These are phyloP conservation scores for Pomatostomus ruficeps DNA, from an alignment of 2,113 vertebrate genomes.

Conservation along the genomic window DNA sequence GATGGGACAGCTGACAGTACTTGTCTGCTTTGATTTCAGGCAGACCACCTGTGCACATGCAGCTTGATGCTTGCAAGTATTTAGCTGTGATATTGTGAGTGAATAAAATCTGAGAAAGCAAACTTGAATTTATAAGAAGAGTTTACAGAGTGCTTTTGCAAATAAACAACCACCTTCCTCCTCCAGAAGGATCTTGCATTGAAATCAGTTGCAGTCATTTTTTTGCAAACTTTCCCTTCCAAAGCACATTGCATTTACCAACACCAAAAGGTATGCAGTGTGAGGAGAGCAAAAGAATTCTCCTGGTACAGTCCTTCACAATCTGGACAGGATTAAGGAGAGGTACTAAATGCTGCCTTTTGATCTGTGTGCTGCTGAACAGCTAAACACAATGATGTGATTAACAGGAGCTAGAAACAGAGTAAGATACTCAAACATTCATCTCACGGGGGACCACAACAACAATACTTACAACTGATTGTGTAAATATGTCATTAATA, in stretches of 20 bases:
- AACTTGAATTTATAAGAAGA: not conserved
- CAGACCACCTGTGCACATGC: not conserved
- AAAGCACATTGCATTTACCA: not conserved
- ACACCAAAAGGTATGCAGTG: not conserved
- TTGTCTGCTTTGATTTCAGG: not conserved
- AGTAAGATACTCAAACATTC: accelerated
- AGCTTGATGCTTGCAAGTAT: not conserved
- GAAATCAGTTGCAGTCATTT: not conserved
- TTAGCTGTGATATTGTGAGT: not conserved
- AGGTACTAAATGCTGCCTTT: not conserved
- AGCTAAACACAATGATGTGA: not conserved
- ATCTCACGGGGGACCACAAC: not conserved
- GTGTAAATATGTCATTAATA: not conserved
- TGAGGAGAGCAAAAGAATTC: not conserved
- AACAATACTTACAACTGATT: not conserved
- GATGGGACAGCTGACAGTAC: not conserved
- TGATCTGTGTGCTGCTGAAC: not conserved
- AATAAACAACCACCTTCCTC: not conserved
- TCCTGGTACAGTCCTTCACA: not conserved
- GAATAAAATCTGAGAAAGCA: not conserved
- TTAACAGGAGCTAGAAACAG: not conserved
- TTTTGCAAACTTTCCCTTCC: not conserved
- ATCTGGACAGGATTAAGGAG: not conserved
- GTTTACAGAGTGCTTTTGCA: not conserved
- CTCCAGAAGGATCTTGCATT: not conserved